Evolutionary conservation across 1,140 invertebrate species (phyloP), one percentile per base, ranked within the genome.

Genomic region (Colletes gigas): DNA sequence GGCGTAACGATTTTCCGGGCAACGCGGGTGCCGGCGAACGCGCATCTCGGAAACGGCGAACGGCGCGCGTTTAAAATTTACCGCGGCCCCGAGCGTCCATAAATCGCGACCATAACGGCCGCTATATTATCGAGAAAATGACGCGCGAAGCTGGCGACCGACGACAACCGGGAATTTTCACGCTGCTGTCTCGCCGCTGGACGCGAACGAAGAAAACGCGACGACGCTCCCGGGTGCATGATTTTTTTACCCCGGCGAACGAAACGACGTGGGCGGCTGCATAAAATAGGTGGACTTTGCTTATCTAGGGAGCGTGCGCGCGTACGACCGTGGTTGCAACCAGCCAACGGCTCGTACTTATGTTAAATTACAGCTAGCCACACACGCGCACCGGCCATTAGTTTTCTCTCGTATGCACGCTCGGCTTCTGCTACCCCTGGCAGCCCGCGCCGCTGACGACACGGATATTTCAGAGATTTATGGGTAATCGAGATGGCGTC

Each of bases 361-460:
- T n/a, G 83, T 84, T 85, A 85, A 85, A 85, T 85, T 85, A 85
- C 78, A 75, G 83, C 78, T 77, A 75, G 83, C 62, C 83, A 84
- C 72, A 81, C 83, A 81, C 78, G 83, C 79, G 68, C 73, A 52
- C 60, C 62, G 47, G 63, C 47, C 78, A 81, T 85, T 85, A 85
- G 68, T 85, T 84, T 72, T 77, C 83, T 80, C 82, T 78, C 55
- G 67, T 72, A 70, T 70, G 68, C 75, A 73, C 67, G 78, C 60
- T 72, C 17, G 10, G n/a, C 15, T 14, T 30, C 19, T n/a, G 14
- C 19, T 8, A 17, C 47, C 4, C 10, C 19, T 14, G 0, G 9
- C 10, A 4, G 17, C 19, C 30, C 41, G 15, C n/a, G 21, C n/a
- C 68, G 55, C 74, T 19, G 65, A 59, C 65, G 50, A 80, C 21